Evolutionary conservation across 2,888 invertebrate species (phyloP), one percentile per base, ranked within the genome.

Genomic region (Cartodere bifasciata): DNA sequence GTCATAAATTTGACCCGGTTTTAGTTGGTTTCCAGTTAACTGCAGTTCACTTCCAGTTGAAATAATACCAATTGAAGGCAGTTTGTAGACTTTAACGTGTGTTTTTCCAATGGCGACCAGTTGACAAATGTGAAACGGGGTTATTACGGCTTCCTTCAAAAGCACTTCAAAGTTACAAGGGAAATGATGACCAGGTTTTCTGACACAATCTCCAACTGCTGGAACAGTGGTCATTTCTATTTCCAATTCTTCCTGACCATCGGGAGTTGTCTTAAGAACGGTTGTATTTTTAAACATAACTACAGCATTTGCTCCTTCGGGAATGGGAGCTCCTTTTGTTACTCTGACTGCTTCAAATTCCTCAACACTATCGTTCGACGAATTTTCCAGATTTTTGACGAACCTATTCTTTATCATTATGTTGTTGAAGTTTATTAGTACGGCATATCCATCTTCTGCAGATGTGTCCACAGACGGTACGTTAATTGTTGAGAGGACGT

Each of bases 391-490:
- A n/a, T n/a, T n/a, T n/a, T n/a, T n/a, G n/a, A n/a, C n/a, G n/a
- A n/a, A n/a, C n/a, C n/a, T n/a, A n/a, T n/a, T 64, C 64, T 0
- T 84, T 84, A 48, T 90, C 86, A 4, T 65, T 57, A 3, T 81
- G 74, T 47, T 80, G 62, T n/a, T n/a, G n/a, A n/a, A n/a, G n/a
- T n/a, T n/a, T 42, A 90, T 82, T n/a, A n/a, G n/a, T 40, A 94
- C 84, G 3, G 94, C 94, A 62, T 95, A 97, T 2, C 95, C 97
- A 65, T 97, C 95, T 64, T 94, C 97, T 20, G 90, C 79, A 0
- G 94, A 94, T 12, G 94, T 92, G 28, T 79, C 74, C 56, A 94
- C 95, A 1, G 92, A 85, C 12, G 97, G 95, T 51, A 87, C 66
- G n/a, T 82, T 70, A 38, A 76, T 79, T 29, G 61, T 60, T 1